These are phyloP conservation scores for Gymnocheta viridis DNA, from an alignment of 2,888 invertebrate genomes.

Conservation along the genomic window DNA sequence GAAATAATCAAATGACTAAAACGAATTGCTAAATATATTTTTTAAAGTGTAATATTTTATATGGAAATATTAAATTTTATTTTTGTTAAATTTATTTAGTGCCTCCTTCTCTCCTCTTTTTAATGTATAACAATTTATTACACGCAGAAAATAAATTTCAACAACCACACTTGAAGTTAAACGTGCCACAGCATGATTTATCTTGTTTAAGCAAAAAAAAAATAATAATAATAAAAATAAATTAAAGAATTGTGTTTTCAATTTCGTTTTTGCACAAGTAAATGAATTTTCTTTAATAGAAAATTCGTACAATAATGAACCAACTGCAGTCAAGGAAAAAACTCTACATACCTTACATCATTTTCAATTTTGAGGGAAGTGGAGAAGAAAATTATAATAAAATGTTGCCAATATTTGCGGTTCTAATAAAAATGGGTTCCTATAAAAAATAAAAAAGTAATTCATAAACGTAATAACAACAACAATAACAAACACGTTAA, in stretches of 20 bases:
- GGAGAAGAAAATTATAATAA: too few relatives aligned
- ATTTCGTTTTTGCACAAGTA: neutral
- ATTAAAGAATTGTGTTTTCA: neutral
- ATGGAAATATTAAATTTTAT: neutral
- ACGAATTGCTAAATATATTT: too few relatives aligned
- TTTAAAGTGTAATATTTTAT: neutral
- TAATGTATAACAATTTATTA: neutral
- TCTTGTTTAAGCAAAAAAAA: neutral
- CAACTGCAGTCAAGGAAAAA: neutral
- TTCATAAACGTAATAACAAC: too few relatives aligned
- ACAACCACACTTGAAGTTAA: neutral
- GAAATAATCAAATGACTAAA: too few relatives aligned
- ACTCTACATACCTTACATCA: too few relatives aligned
- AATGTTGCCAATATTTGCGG: too few relatives aligned
- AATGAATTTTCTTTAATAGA: neutral
- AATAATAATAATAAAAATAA: neutral
- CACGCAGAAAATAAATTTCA: neutral
- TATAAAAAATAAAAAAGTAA: too few relatives aligned
- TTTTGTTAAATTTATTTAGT: neutral
- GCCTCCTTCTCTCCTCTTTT: neutral
- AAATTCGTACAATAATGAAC: neutral
- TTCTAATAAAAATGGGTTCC: too few relatives aligned
- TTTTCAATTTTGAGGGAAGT: too few relatives aligned
- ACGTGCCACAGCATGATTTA: slow-evolving; percentile 48
- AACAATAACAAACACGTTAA: too few relatives aligned